Evolutionary conservation across 2,888 invertebrate species (phyloP).

Genomic region (Blastobasis adustella): DNA sequence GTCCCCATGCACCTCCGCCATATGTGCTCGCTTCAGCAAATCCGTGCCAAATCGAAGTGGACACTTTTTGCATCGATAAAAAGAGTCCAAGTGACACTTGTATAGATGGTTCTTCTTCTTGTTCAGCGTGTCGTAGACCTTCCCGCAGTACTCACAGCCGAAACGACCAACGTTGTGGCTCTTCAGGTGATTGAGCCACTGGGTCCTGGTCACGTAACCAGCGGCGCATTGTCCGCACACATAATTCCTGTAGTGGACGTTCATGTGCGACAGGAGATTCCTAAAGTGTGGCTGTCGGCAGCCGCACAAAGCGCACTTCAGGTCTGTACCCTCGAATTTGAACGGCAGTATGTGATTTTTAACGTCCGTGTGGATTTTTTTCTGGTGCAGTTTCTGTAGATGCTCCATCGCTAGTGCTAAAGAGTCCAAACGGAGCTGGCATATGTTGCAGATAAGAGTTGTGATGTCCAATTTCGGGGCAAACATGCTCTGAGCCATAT

Average conservation of each 20-base stretch:
- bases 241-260: slow-evolving; percentile 11
- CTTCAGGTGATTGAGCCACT: slow-evolving; percentile 3
- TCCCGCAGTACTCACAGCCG: slow-evolving; percentile 19
- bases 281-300: neutral
- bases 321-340: neutral
- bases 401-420: slow-evolving; percentile 9
- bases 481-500: slow-evolving; percentile 13
- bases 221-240: slow-evolving; percentile 6
- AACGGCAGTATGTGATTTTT: slow-evolving; percentile 26
- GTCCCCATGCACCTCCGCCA: neutral
- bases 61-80: no score
- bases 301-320: neutral
- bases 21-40: slow-evolving; percentile 6
- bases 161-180: slow-evolving; percentile 19
- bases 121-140: slow-evolving; percentile 15
- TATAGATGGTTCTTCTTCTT: slow-evolving; percentile 19
- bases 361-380: slow-evolving; percentile 21
- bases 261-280: neutral
- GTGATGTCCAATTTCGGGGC: slow-evolving; percentile 38
- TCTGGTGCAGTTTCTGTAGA: slow-evolving; percentile 16
- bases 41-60: no score
- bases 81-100: no score
- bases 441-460: slow-evolving; percentile 10
- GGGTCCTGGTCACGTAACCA: slow-evolving; percentile 1
- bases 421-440: slow-evolving; percentile 1